Conservation (phyloP, 2,113 vertebrate species). For the Anhinga anhinga region DNA sequence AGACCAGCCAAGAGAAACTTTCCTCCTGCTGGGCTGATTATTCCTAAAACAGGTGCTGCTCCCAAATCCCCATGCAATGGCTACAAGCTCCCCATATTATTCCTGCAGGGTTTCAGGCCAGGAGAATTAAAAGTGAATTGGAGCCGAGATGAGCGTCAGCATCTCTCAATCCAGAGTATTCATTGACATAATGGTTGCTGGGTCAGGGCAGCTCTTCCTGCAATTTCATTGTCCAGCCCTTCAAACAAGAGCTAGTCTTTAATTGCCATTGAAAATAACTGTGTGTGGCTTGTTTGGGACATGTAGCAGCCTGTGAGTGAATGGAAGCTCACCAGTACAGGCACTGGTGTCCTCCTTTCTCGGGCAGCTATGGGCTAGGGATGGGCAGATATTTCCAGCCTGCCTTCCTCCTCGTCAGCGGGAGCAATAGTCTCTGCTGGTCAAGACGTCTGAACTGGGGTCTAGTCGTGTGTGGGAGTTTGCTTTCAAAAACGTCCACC, state of each 20-base stretch:
- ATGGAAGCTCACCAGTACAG: background rate
- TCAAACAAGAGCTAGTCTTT: background rate
- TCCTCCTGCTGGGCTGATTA: slow-evolving; percentile 22
- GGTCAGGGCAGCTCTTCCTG: background rate
- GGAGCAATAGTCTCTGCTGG: background rate
- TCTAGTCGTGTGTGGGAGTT: accelerated
- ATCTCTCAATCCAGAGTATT: background rate
- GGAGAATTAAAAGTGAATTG: background rate
- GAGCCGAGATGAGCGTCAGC: background rate
- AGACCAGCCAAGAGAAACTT: background rate
- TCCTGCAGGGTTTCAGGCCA: background rate
- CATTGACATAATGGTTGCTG: background rate
- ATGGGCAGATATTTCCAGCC: background rate
- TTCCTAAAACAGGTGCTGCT: background rate
- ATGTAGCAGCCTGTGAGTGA: background rate
- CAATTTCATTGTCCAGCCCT: background rate
- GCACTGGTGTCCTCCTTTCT: background rate
- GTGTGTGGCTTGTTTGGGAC: background rate
- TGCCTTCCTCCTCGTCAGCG: accelerated
- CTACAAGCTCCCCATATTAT: background rate
- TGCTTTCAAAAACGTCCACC: background rate
- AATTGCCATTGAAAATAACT: background rate
- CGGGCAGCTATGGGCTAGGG: background rate
- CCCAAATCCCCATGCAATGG: background rate
- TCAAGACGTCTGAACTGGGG: accelerated